Evolutionary conservation across 2,113 vertebrate genomes (phyloP).

Genomic region (Psettodes erumei): DNA sequence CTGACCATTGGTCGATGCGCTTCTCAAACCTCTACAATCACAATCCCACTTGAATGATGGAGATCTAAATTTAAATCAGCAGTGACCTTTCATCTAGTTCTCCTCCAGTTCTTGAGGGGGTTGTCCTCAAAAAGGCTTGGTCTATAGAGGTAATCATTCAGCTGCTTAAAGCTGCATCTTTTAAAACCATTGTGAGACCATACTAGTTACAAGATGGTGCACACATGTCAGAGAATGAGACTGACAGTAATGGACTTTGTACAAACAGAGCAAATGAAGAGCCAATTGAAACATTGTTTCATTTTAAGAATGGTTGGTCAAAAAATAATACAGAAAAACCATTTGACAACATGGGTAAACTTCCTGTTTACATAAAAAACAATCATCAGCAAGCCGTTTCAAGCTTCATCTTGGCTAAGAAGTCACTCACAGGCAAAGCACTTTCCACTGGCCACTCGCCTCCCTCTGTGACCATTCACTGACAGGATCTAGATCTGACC

Average conservation of each 20-base stretch:
- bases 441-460: conserved; percentile 15
- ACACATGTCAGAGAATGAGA: background rate
- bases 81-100: conserved; percentile 59
- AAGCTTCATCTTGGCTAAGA: background rate
- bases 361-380: background rate
- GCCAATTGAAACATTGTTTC: too few species aligned
- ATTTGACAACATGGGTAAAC: background rate
- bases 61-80: conserved; percentile 62
- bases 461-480: conserved; percentile 82
- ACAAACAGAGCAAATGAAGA: too few species aligned
- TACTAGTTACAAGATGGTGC: background rate
- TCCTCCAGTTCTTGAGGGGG: conserved; percentile 35
- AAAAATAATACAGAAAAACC: too few species aligned
- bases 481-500: conserved; percentile 85
- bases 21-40: conserved; percentile 58
- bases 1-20: conserved; percentile 35
- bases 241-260: too few species aligned
- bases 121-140: conserved; percentile 8
- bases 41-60: conserved; percentile 57
- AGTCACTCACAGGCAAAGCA: background rate
- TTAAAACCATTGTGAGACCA: background rate
- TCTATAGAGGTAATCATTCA: conserved; percentile 2
- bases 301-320: too few species aligned
- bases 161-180: background rate
- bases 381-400: background rate